These are phyloP conservation scores for Oryzias dopingdopingensis DNA, from an alignment of 2,797 vertebrate species.

Conservation along the genomic window DNA sequence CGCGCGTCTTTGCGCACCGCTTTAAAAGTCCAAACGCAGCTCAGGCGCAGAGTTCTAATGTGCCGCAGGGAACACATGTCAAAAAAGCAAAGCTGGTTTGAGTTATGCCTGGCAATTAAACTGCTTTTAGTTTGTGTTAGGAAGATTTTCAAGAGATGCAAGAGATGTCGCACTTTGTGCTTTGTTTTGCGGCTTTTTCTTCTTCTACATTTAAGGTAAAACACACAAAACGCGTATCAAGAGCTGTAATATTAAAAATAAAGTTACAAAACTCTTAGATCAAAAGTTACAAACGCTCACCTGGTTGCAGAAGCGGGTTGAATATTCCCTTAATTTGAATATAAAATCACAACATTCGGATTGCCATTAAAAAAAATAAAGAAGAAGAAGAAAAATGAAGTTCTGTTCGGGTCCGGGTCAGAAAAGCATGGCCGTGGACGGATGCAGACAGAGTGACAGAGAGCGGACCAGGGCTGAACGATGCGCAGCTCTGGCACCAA, in stretches of 20 bases:
- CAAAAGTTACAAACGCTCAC: conserved; percentile 40
- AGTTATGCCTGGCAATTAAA: not conserved
- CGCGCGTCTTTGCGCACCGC: conserved; percentile 59
- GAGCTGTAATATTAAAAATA: not conserved
- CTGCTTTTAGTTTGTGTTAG: not conserved
- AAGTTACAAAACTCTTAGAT: not conserved
- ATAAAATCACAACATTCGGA: conserved; percentile 59
- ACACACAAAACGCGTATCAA: not conserved
- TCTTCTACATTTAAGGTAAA: not conserved
- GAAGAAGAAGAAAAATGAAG: no score
- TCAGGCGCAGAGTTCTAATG: conserved; percentile 16
- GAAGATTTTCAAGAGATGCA: not conserved
- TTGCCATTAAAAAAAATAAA: not conserved
- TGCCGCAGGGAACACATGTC: conserved; percentile 12
- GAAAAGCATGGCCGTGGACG: conserved; percentile 27
- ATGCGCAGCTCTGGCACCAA: conserved; percentile 58
- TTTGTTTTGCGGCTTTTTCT: not conserved
- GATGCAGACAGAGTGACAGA: not conserved
- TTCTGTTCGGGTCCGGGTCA: no score
- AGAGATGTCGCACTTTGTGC: not conserved
- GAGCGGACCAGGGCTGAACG: conserved; percentile 39
- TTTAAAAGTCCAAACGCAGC: no score
- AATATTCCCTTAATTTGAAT: conserved; percentile 61
- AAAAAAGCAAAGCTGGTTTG: not conserved
- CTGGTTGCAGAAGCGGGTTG: conserved; percentile 24